phyloP scores from a whole-genome alignment of 53 echinoderm and acorn worm genomes.

The Echinometra lucunter region DNA sequence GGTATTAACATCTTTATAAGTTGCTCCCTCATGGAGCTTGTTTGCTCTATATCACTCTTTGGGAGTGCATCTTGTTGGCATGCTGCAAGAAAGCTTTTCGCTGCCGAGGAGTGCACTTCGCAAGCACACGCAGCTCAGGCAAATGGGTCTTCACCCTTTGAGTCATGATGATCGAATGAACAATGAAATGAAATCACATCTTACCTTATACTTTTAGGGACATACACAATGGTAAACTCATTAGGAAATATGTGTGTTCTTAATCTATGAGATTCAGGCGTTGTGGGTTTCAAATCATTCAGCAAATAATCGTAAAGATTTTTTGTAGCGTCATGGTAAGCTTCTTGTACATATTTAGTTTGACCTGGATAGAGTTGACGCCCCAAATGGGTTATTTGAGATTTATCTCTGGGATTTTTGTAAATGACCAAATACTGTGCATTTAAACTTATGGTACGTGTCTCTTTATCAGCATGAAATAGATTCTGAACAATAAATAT shows the following conservation, averaged over 20 bases:
- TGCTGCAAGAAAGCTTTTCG: conserved; percentile 67
- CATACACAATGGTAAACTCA: conserved; percentile 63
- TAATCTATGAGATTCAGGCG: conserved; percentile 66
- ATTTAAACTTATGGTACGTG: conserved; percentile 70
- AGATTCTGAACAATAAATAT: conserved; percentile 74
- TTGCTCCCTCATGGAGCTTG: background rate
- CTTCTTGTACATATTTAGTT: conserved; percentile 35
- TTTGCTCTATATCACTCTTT: background rate
- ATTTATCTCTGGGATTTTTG: conserved; percentile 71
- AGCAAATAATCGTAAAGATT: conserved; percentile 69
- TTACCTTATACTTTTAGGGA: conserved; percentile 46
- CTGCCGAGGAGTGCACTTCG: conserved; percentile 67
- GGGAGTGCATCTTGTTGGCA: background rate
- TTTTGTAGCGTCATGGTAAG: conserved; percentile 65
- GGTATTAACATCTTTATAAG: conserved; percentile 59
- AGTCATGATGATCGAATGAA: conserved; percentile 60
- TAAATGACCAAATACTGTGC: conserved; percentile 74
- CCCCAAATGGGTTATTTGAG: conserved; percentile 57
- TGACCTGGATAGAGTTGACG: conserved; percentile 65
- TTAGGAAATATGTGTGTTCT: conserved; percentile 69
- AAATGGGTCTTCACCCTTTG: conserved; percentile 58
- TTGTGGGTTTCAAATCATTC: conserved; percentile 70
- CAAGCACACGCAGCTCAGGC: conserved; percentile 65
- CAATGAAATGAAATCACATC: background rate
- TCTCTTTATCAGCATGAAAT: conserved; percentile 67